Evolutionary conservation across 2,113 vertebrate species (phyloP).

Genomic region (Eudyptes chrysolophus): DNA sequence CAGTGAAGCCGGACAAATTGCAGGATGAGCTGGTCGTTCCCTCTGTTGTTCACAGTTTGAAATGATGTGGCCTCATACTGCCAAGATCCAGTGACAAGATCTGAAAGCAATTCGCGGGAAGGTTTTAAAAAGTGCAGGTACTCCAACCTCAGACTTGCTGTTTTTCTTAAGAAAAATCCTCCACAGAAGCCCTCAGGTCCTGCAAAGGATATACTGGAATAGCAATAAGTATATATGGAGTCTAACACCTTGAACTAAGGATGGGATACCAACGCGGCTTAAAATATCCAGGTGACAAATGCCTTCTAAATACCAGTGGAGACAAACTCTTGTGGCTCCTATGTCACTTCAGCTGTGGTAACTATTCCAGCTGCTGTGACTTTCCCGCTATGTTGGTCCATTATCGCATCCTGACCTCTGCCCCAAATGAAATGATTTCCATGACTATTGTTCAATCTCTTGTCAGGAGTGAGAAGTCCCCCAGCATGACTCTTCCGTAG

Average conservation of each 20-base stretch:
- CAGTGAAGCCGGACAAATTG: constrained; percentile 9
- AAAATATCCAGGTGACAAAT: neutral
- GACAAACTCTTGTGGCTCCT: neutral
- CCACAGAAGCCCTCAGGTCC: neutral
- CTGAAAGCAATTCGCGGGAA: neutral
- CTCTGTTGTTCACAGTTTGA: constrained; percentile 20
- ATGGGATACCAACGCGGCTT: neutral
- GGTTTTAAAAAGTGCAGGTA: neutral
- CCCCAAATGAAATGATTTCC: neutral
- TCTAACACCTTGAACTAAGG: neutral
- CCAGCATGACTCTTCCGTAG: neutral
- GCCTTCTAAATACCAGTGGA: neutral
- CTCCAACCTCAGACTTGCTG: neutral
- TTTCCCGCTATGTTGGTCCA: neutral
- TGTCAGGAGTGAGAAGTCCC: neutral
- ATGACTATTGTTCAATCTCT: neutral
- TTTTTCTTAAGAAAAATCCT: neutral
- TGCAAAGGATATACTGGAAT: neutral
- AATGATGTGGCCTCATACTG: constrained; percentile 15
- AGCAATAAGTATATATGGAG: neutral
- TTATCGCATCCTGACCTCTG: neutral
- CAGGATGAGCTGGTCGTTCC: neutral
- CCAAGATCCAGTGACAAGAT: neutral
- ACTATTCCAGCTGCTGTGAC: neutral
- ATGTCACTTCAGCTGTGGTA: neutral